Conservation (phyloP, 2,113 vertebrate species). For the Ictalurus furcatus region DNA sequence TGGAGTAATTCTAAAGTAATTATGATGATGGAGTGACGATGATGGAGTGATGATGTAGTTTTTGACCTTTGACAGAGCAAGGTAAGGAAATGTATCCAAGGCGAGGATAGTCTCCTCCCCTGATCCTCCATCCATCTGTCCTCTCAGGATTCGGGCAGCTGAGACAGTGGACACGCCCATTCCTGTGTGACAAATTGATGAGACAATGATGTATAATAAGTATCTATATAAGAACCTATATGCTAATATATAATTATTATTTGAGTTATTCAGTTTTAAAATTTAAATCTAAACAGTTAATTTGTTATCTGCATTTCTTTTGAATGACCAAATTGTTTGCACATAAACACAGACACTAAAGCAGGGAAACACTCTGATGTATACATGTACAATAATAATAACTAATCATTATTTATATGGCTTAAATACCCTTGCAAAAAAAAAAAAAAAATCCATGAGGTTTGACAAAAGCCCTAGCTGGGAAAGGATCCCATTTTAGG, state of each 20-base stretch:
- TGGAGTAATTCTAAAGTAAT: neutral
- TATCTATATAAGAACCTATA: neutral
- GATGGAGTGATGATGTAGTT: neutral
- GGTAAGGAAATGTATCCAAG: constrained; percentile 78
- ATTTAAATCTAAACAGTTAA: neutral
- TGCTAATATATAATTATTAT: neutral
- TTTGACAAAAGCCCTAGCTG: neutral
- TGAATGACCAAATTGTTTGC: neutral
- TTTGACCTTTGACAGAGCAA: constrained; percentile 79
- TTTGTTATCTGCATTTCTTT: neutral
- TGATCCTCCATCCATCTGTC: constrained; percentile 74
- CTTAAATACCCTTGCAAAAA: neutral
- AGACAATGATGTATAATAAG: neutral
- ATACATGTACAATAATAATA: neutral
- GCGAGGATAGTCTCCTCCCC: constrained; percentile 75
- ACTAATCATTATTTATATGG: neutral
- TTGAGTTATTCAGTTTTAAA: neutral
- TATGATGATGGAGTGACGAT: neutral
- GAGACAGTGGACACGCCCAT: constrained; percentile 81
- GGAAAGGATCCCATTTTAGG: neutral
- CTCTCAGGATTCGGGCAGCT: constrained; percentile 75
- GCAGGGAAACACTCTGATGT: neutral
- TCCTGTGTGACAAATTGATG: constrained; percentile 56
- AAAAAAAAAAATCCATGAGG: neutral
- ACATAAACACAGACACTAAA: neutral